These are phyloP conservation scores for Fragum sueziense DNA, from an alignment of 2,888 invertebrate species.

Conservation along the genomic window DNA sequence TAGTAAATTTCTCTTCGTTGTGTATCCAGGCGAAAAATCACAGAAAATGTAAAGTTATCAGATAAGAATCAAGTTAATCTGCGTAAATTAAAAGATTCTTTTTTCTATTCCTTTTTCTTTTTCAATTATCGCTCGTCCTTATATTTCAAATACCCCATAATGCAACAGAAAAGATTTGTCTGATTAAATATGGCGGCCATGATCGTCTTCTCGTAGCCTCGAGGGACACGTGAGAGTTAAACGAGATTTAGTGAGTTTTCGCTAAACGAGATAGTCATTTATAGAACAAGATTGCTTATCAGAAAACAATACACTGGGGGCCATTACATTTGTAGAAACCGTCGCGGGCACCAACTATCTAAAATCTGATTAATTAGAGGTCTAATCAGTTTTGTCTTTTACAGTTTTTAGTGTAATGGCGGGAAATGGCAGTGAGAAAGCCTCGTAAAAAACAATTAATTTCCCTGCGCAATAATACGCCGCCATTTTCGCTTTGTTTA, in stretches of 20 bases:
- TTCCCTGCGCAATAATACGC: constrained; percentile 38
- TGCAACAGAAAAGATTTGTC: constrained; percentile 50
- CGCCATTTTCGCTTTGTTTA: constrained; percentile 11
- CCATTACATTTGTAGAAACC: constrained; percentile 51
- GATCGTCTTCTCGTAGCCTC: constrained; percentile 47
- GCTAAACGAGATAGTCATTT: constrained; percentile 42
- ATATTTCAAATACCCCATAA: constrained; percentile 30
- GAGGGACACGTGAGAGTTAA: constrained; percentile 45
- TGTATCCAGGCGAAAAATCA: constrained; percentile 35
- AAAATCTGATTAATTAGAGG: constrained; percentile 41
- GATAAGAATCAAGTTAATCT: constrained; percentile 50
- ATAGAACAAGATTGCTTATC: constrained; percentile 43
- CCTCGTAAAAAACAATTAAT: constrained; percentile 50
- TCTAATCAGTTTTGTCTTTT: constrained; percentile 44
- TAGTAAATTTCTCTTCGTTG: constrained; percentile 17
- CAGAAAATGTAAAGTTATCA: constrained; percentile 34
- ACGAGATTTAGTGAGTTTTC: constrained; percentile 46
- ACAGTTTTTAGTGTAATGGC: constrained; percentile 41
- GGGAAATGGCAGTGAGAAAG: constrained; percentile 31
- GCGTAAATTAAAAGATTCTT: constrained; percentile 47
- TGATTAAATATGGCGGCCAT: constrained; percentile 27
- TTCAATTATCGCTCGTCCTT: constrained; percentile 51
- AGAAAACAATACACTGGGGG: constrained; percentile 42
- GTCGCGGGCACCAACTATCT: constrained; percentile 13
- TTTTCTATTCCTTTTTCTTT: constrained; percentile 12